phyloP scores from a whole-genome alignment of 2,797 vertebrate genomes.

The Nannoperca australis region DNA sequence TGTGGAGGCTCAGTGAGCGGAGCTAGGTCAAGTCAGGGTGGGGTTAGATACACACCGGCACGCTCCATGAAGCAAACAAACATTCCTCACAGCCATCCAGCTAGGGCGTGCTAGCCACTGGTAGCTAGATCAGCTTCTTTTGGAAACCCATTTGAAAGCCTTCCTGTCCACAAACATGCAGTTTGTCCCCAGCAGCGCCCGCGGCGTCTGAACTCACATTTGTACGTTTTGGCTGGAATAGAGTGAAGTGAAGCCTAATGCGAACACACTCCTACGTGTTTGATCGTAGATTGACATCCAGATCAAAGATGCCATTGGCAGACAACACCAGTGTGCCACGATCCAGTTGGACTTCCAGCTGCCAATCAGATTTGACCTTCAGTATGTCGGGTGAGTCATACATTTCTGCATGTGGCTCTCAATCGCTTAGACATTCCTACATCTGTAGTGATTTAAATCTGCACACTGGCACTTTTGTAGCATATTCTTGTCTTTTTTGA shows the following conservation, averaged over 20 bases:
- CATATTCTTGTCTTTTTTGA: constrained; percentile 4
- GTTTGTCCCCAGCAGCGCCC: constrained; percentile 27
- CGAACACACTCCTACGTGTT: constrained; percentile 13
- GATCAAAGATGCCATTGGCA: constrained; percentile 90
- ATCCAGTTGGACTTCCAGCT: constrained; percentile 96
- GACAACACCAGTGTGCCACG: constrained; percentile 93
- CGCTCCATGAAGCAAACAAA: constrained; percentile 40
- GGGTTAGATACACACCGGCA: constrained; percentile 29
- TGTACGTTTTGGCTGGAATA: constrained; percentile 19
- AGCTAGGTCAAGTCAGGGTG: constrained; percentile 47
- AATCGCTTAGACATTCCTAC: constrained; percentile 35
- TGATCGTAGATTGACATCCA: constrained; percentile 89
- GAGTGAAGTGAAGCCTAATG: constrained; percentile 5
- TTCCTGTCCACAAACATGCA: constrained; percentile 45
- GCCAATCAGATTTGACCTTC: constrained; percentile 90
- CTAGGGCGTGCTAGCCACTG: constrained; percentile 35
- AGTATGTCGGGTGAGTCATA: constrained; percentile 87
- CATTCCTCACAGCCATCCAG: constrained; percentile 44
- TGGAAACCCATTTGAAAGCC: constrained; percentile 32
- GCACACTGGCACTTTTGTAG: not conserved
- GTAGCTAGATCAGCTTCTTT: constrained; percentile 35
- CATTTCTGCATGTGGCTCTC: constrained; percentile 26
- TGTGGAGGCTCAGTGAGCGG: constrained; percentile 28
- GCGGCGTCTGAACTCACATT: not conserved
- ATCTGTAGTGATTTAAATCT: constrained; percentile 49